Conservation (phyloP, 1,140 invertebrate genomes). For the Kradibia gibbosae region DNA sequence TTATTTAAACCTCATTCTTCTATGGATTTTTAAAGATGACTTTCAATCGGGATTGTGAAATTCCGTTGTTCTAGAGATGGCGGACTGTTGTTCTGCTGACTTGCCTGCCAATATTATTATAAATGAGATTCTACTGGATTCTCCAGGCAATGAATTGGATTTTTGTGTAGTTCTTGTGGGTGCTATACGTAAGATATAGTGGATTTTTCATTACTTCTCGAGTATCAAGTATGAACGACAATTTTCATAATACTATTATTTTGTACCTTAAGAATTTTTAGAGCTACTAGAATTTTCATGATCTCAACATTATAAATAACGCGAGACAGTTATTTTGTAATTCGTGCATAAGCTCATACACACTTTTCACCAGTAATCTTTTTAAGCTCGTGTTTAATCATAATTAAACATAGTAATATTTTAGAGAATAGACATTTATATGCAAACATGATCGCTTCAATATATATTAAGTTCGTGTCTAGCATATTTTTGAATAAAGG, state of each 20-base stretch:
- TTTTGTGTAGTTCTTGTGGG: neutral
- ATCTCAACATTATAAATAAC: neutral
- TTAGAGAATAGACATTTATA: neutral
- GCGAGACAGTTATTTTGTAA: too few species aligned
- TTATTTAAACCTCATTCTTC: neutral
- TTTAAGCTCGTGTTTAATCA: too few species aligned
- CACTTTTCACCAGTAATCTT: too few species aligned
- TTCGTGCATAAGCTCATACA: too few species aligned
- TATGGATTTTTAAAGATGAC: neutral
- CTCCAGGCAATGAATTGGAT: neutral
- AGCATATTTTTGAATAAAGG: too few species aligned
- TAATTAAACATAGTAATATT: neutral
- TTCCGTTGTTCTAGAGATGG: neutral
- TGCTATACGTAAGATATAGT: neutral
- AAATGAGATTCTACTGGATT: neutral
- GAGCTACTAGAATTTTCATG: neutral
- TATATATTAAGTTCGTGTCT: too few species aligned
- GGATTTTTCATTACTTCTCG: neutral
- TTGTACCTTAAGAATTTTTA: neutral
- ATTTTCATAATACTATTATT: neutral
- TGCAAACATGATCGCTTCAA: neutral
- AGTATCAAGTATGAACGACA: neutral
- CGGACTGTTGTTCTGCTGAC: neutral
- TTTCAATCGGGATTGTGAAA: constrained; percentile 4
- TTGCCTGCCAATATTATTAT: neutral